Evolutionary conservation across 2,113 vertebrate genomes (phyloP), one percentile per base, ranked within the genome.

Genomic region (Austrofundulus limnaeus): DNA sequence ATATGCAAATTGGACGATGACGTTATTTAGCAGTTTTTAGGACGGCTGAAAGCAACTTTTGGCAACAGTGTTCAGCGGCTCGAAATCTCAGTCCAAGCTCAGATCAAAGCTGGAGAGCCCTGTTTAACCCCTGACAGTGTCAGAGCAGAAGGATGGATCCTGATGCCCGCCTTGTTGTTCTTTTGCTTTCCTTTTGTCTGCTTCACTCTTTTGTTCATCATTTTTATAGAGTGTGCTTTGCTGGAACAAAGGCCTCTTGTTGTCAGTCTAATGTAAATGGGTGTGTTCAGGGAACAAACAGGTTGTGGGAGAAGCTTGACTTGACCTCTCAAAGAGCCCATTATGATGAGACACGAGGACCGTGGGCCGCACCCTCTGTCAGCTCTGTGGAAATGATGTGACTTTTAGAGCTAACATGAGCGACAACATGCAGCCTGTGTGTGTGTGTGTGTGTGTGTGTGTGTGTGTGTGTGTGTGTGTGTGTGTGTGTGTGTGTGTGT

Each of bases 251-350:
- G 54, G 38, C 49, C n/a, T 41, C 20, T 79, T 85, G 70, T 85
- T 31, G 56, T 50, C 17, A n/a, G 21, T 41, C 55, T 72, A 1
- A 64, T 57, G n/a, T 51, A 69, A 78, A 78, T 63, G 42, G 59
- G 50, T 38, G 23, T 45, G 53, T 56, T 65, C 39, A 21, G 58
- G 63, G 67, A 75, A 45, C 71, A 50, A 65, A 68, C 53, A 66
- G 43, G 57, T 66, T 68, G 81, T 85, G 79, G 82, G 87, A 84
- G 80, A 79, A 60, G 46, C 73, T 75, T 77, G 78, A 51, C 56
- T 61, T 62, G 51, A 53, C 60, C 52, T 78, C 78, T 86, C 75
- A 88, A 88, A 89, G 87, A 77, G 71, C 24, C 68, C 61, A 66
- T 90, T 89, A 66, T 89, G 5, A 38, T 43, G 34, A 43, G 55